Evolutionary conservation across 2,797 vertebrate species (phyloP).

Genomic region (Dendrocincla tyrannina): DNA sequence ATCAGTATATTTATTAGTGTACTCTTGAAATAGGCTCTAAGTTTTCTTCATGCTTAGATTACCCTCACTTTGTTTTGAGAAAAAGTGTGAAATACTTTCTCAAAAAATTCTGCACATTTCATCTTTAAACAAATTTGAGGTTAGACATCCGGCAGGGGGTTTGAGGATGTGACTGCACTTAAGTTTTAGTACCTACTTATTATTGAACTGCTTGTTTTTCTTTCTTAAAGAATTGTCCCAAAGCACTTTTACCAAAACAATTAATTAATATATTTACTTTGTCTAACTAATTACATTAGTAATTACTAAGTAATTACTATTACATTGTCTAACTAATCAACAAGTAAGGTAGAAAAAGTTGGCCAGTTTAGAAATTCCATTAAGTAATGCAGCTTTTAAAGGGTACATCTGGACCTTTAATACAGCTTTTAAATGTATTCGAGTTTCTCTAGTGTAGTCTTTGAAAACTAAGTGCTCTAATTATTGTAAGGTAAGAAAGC

Average conservation of each 20-base stretch:
- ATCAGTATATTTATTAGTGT: not conserved
- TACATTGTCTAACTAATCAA: not conserved
- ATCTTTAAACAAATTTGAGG: not conserved
- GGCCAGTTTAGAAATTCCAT: not conserved
- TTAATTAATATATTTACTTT: not conserved
- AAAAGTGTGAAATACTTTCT: not conserved
- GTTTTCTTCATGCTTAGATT: not conserved
- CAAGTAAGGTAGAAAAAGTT: not conserved
- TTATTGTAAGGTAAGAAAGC: not conserved
- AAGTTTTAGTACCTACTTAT: not conserved
- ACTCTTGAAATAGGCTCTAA: not conserved
- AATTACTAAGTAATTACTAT: not conserved
- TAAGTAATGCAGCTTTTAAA: not conserved
- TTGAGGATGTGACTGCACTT: not conserved
- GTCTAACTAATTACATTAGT: not conserved
- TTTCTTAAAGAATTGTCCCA: not conserved
- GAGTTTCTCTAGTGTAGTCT: not conserved
- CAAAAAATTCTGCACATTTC: not conserved
- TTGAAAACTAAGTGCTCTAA: not conserved
- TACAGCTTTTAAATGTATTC: not conserved
- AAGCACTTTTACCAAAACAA: not conserved
- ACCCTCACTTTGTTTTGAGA: not conserved
- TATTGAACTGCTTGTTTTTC: not conserved
- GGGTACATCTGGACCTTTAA: not conserved
- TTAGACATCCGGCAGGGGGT: not conserved